Base-by-base conservation (phyloP, 2,113 vertebrate species). In the Podarcis raffonei region DNA sequence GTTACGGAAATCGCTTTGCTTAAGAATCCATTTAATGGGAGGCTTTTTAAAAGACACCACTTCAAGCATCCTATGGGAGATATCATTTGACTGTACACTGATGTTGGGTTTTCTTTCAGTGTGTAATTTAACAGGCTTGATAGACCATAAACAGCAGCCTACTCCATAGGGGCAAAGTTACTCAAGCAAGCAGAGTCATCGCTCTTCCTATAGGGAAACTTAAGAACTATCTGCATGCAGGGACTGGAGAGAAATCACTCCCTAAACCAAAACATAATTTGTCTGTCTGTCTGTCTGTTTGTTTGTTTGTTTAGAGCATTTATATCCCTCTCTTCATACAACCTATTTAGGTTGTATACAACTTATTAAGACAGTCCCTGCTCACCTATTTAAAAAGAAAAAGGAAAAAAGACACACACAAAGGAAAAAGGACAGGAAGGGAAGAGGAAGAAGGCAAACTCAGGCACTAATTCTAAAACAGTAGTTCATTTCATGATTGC, bases 111-210 rank as follows among this genome's bases (percentile, higher is more conserved):
- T 93, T 89, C 86, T 66, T 90, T 91, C 90, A 13, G 71, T 90
- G n/a, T 88, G 90, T 93, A 93, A 93, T 94, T 94, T 90, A 94
- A 76, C 87, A 59, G 91, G 93, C 90, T 89, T 88, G 84, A 90
- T 94, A 90, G 69, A 35, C 57, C 59, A 66, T 77, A 75, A 82
- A 53, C 59, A 83, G 27, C 25, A 35, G 23, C 62, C 87, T 77
- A 23, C 39, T 71, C 68, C 27, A 71, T 71, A n/a, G 68, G 9
- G 68, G 68, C 23, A n/a, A 71, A 71, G 30, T 71, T 71, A 71
- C 68, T 71, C 30, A 71, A 71, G 68, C 68, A 71, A 20, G 59
- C 15, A 62, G 59, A 62, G 59, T 4, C 59, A 62, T 4, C 3
- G 16, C 59, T 62, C 59, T 62, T 62, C 59, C 59, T 15, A 62